Conservation (phyloP, 2,113 vertebrate species). For the Cervus canadensis region DNA sequence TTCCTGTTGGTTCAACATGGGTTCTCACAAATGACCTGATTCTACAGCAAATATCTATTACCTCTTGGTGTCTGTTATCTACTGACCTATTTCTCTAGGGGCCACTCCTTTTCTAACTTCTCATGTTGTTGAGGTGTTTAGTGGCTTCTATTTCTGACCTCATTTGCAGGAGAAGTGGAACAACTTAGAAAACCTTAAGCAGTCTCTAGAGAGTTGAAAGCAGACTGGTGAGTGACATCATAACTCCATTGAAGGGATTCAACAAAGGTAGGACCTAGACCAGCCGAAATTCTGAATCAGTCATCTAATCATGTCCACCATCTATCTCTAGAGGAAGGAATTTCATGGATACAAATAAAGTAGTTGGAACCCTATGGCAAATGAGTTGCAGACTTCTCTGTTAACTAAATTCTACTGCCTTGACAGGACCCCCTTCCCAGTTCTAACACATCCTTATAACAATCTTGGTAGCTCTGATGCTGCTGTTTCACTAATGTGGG, state of each 20-base stretch:
- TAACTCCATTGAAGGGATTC: neutral
- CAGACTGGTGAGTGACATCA: neutral
- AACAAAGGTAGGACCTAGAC: neutral
- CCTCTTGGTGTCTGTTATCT: conserved; percentile 60
- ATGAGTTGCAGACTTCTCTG: neutral
- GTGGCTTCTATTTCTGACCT: conserved; percentile 47
- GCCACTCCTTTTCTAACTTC: conserved; percentile 34
- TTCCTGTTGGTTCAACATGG: conserved; percentile 55
- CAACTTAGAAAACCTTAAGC: neutral
- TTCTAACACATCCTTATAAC: neutral
- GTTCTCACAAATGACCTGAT: conserved; percentile 43
- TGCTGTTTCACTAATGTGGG: neutral
- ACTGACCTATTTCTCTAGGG: conserved; percentile 55
- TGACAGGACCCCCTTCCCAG: neutral
- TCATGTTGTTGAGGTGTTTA: conserved; percentile 53
- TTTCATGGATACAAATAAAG: neutral
- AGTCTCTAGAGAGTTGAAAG: neutral
- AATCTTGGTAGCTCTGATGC: neutral
- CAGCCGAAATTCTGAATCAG: neutral
- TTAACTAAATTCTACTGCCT: neutral
- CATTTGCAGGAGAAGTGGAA: neutral
- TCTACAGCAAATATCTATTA: conserved; percentile 61
- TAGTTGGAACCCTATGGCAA: neutral
- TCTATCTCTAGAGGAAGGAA: neutral
- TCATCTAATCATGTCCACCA: neutral